phyloP scores from a whole-genome alignment of 2,888 invertebrate species.

The Saturnia japonica region DNA sequence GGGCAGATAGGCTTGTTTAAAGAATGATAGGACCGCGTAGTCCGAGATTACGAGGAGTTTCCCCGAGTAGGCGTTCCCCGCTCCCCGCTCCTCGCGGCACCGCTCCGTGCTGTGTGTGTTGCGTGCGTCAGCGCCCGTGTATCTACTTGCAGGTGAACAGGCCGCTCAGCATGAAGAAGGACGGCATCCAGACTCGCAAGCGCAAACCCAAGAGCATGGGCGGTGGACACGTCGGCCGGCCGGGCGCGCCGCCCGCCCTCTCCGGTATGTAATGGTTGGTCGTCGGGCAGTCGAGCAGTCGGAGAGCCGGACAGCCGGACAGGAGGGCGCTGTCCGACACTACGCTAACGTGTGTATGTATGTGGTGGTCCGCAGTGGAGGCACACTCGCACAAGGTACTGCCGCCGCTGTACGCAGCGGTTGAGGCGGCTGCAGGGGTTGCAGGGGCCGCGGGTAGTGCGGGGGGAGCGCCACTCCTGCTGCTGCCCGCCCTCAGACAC shows the following conservation, averaged over 20 bases:
- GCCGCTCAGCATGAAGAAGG: constrained; percentile 99
- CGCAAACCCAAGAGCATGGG: constrained; percentile 91
- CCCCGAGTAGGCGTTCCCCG: constrained; percentile 47
- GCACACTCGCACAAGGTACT: constrained; percentile 71
- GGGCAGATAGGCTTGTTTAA: constrained; percentile 78
- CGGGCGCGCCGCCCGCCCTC: constrained; percentile 52
- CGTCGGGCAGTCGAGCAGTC: constrained; percentile 15
- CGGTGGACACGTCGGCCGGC: constrained; percentile 56
- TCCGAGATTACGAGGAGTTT: constrained; percentile 71
- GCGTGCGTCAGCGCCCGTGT: constrained; percentile 25
- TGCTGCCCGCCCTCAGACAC: constrained; percentile 53
- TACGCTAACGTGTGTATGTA: constrained; percentile 42
- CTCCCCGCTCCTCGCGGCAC: too few species aligned
- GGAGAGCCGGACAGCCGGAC: constrained; percentile 22
- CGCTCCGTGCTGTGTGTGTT: too few species aligned
- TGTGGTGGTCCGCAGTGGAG: constrained; percentile 67
- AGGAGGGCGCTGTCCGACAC: constrained; percentile 24
- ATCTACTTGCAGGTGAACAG: constrained; percentile 88
- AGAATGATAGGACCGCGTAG: constrained; percentile 74
- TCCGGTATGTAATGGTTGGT: constrained; percentile 56
- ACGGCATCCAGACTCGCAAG: constrained; percentile 98
- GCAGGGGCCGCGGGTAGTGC: constrained; percentile 32
- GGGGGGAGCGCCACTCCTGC: constrained; percentile 47
- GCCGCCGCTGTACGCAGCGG: constrained; percentile 76
- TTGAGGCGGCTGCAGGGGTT: constrained; percentile 53